Percentiles rank a stretch among this genome's conserved stretches.
phyloP scores from a whole-genome alignment of 2,797 vertebrate species.

The Takifugu rubripes region DNA sequence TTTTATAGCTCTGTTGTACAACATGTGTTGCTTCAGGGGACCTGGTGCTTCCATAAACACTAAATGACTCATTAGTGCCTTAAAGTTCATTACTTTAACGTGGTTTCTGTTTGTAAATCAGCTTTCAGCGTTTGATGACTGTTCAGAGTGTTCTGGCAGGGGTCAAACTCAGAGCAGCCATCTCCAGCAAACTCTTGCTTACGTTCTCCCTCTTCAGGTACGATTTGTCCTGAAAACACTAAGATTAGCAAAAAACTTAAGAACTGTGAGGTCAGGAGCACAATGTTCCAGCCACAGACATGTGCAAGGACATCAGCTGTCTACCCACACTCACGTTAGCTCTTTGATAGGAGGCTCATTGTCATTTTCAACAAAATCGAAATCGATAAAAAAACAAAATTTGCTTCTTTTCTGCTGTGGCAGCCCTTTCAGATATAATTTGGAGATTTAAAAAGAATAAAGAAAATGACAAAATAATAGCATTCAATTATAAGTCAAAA shows the following conservation, averaged over 20 bases:
- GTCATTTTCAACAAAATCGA: no score
- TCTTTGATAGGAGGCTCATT: no score
- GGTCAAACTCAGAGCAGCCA: conserved; percentile 49
- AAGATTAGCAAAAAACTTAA: not conserved
- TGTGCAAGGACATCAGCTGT: no score
- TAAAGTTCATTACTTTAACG: conserved; percentile 54
- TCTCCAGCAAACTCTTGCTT: not conserved
- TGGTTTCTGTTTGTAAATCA: conserved; percentile 46
- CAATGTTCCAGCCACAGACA: no score
- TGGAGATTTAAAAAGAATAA: no score
- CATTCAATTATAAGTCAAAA: no score
- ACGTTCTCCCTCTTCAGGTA: not conserved
- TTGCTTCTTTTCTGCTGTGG: no score
- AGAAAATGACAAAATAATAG: no score
- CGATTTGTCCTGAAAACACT: conserved; percentile 53
- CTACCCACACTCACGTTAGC: no score
- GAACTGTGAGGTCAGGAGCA: no score
- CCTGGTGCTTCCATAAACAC: conserved; percentile 50
- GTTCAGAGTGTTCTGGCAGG: conserved; percentile 42
- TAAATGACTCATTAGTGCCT: conserved; percentile 56
- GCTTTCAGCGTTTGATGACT: conserved; percentile 49
- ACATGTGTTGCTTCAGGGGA: conserved; percentile 40
- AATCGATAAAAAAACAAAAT: no score
- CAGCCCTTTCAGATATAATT: no score
- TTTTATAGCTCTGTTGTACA: conserved; percentile 46